Evolutionary conservation across 2,797 vertebrate species (phyloP), one percentile per base, ranked within the genome.

Genomic region (Leucoraja ocellata): DNA sequence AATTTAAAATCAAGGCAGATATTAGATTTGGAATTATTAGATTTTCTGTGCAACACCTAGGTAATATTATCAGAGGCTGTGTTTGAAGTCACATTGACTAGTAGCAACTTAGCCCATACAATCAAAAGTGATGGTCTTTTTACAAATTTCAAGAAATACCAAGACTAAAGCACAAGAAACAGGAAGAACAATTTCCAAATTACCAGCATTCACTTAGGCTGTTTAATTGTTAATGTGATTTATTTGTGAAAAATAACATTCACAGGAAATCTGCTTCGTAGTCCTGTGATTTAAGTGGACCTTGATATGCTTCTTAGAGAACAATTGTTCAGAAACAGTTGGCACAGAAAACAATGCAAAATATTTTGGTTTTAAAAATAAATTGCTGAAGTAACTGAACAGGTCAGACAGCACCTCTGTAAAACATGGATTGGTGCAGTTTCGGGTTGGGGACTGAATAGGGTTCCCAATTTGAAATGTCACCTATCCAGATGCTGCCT

Each of bases 211-310:
- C 25, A 74, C 25, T 13, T 25, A 73, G 71, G 25, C 21, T 91
- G 21, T 74, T 91, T 91, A 73, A 7, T 13, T 73, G 39, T 58
- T 91, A 74, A 73, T n/a, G 13, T n/a, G 23, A 21, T 91, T n/a
- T 46, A 21, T 54, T 54, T 28, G 36, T 39, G 14, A 54, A 74
- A 88, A 28, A 68, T 32, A 9, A 14, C 14, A 88, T 18, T 65
- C 54, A 76, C 23, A 92, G 90, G 68, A 92, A 91, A 74, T 92
- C 39, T n/a, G 10, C 54, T 92, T 28, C 28, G 23, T 46, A 74
- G 21, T 91, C 32, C 39, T 91, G 74, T 92, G 71, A 88, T 32
- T 88, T 88, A n/a, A 68, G 84, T 36, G 23, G 61, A 36, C 84
- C 84, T 88, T 88, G 61, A 88, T 36, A 32, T 10, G n/a, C 68